These are phyloP conservation scores for Odocoileus hemionus DNA, from an alignment of 2,113 vertebrate species.

Conservation along the genomic window DNA sequence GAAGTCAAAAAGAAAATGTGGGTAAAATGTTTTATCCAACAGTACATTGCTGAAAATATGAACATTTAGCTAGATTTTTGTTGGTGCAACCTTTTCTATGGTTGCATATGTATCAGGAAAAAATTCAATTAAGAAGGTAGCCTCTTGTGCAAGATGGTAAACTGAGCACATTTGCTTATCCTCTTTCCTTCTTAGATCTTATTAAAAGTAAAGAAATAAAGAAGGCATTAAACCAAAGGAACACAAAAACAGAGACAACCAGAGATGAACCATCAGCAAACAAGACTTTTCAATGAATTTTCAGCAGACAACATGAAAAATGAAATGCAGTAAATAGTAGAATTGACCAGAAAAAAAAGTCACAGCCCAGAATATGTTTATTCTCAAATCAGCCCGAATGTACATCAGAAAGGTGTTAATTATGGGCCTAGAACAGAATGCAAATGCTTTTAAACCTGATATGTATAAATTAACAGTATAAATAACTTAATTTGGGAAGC, in stretches of 20 bases:
- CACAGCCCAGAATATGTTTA: background rate
- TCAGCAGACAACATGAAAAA: background rate
- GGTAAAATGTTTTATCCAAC: background rate
- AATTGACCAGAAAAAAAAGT: background rate
- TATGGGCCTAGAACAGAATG: background rate
- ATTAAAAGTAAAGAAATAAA: constrained; percentile 5
- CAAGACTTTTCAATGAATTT: background rate
- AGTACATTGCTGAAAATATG: background rate
- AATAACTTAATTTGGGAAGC: background rate
- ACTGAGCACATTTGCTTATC: background rate
- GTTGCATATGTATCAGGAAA: background rate
- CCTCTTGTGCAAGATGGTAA: background rate
- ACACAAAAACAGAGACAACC: background rate
- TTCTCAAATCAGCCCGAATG: background rate
- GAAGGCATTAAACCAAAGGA: background rate
- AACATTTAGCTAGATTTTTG: background rate
- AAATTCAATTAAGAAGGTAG: background rate
- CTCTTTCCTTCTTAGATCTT: background rate
- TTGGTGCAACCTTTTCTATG: background rate
- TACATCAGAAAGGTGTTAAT: background rate
- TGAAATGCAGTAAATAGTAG: background rate
- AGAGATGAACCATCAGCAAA: background rate
- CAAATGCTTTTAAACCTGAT: background rate
- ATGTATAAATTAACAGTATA: background rate
- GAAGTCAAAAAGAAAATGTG: background rate